phyloP scores from a whole-genome alignment of 2,888 invertebrate species.

The Mongoloraphidia duomilia region DNA sequence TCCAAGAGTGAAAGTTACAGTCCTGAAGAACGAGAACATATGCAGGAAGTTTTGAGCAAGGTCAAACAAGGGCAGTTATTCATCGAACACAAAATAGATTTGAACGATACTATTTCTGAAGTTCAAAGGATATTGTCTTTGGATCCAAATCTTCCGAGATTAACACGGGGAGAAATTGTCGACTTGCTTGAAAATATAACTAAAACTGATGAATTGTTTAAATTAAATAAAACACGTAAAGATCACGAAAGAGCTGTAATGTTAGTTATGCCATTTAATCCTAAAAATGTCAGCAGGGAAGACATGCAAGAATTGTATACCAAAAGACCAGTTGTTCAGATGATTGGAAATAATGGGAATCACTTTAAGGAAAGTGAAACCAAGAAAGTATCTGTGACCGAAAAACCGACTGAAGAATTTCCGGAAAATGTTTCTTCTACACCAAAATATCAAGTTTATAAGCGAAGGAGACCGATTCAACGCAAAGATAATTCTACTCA shows the following conservation, averaged over 20 bases:
- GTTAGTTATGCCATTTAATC: slow-evolving; percentile 51
- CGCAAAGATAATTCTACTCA: no score
- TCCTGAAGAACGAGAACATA: neutral
- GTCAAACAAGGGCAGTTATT: slow-evolving; percentile 8
- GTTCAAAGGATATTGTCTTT: slow-evolving; percentile 47
- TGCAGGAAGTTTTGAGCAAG: neutral
- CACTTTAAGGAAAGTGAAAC: slow-evolving; percentile 9
- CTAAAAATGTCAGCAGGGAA: slow-evolving; percentile 35
- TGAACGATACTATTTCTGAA: slow-evolving; percentile 49
- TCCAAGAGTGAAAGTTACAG: no score
- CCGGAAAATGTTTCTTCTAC: neutral
- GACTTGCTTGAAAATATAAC: slow-evolving; percentile 51
- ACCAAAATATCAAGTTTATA: slow-evolving; percentile 7
- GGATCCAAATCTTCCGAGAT: slow-evolving; percentile 45
- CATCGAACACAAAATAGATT: slow-evolving; percentile 27
- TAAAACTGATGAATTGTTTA: slow-evolving; percentile 32
- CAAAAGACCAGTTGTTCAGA: slow-evolving; percentile 45
- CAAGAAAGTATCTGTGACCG: slow-evolving; percentile 12
- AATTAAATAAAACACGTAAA: slow-evolving; percentile 20
- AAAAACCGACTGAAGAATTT: slow-evolving; percentile 5
- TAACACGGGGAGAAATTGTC: slow-evolving; percentile 49
- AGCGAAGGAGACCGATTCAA: neutral
- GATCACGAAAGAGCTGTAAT: slow-evolving; percentile 39
- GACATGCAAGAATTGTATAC: slow-evolving; percentile 49
- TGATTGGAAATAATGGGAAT: slow-evolving; percentile 28